Evolutionary conservation across 2,113 vertebrate genomes (phyloP), one percentile per base, ranked within the genome.

Genomic region (Peromyscus polionotus): DNA sequence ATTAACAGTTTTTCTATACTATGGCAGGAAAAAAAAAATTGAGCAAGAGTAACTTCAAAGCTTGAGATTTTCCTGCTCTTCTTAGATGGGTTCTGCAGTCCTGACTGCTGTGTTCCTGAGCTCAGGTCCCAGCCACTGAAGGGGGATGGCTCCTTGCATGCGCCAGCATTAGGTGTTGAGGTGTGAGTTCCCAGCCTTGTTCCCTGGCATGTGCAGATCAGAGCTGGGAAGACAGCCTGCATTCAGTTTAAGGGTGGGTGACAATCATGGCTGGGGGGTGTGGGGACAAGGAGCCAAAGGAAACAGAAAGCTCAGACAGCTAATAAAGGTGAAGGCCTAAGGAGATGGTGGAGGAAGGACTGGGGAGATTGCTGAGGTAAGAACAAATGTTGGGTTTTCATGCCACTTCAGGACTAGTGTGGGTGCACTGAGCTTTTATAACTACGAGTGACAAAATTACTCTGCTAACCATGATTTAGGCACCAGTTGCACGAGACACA

Each of bases 301-400:
- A 90, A 97, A 94, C 72, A 95, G 90, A 95, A 88, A 86, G 36
- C 36, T 77, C 88, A 67, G 59, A 81, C 33, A 77, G 80, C 65
- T 86, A 92, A 88, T 20, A 77, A 73, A 86, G 77, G 93, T 42
- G 84, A 88, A 94, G 33, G 19, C 39, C 79, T n/a, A 81, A 70
- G 72, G 76, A 22, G 33, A 88, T 80, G 90, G 36, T 45, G 67
- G 22, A 86, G 83, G 90, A 72, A 95, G 42, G 28, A 79, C 59
- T 84, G 48, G 51, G 85, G 63, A 87, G 67, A 36, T 22, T 93
- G 76, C 70, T 39, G 6, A 48, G 31, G 90, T 28, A 75, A 86
- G 51, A 95, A 68, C 9, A 86, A 88, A 92, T n/a, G 57, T 63
- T 67, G 88, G 57, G 68, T 88, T 73, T 85, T 19, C 61, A n/a